These are phyloP conservation scores for Corythoichthys haematopterus DNA, from an alignment of 2,113 vertebrate genomes.

Conservation along the genomic window DNA sequence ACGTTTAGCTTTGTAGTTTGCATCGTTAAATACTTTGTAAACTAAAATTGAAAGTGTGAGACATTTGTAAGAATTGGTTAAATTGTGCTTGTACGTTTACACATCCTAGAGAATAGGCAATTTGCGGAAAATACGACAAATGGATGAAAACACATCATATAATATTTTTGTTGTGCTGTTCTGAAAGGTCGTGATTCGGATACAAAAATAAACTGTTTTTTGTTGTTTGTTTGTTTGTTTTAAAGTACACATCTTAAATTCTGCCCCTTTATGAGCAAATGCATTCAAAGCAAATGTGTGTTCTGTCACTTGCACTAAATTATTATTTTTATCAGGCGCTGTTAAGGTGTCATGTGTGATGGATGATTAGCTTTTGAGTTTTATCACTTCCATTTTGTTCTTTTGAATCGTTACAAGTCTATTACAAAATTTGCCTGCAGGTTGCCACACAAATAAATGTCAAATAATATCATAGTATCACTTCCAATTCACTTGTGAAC, in stretches of 20 bases:
- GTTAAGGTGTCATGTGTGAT: not conserved
- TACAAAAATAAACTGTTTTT: too few species aligned
- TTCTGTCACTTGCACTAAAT: not conserved
- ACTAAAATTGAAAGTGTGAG: too few species aligned
- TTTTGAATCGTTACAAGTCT: not conserved
- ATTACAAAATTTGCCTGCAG: not conserved
- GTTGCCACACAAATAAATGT: not conserved
- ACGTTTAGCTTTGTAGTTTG: too few species aligned
- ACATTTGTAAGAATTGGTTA: too few species aligned
- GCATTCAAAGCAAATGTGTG: not conserved
- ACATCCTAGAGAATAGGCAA: too few species aligned
- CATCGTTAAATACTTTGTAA: too few species aligned
- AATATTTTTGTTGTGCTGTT: too few species aligned
- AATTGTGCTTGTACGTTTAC: too few species aligned
- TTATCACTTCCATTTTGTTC: not conserved
- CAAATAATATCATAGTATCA: not conserved
- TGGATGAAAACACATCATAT: too few species aligned
- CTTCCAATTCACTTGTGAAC: not conserved
- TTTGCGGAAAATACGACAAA: too few species aligned
- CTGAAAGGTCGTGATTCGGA: too few species aligned
- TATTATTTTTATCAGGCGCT: not conserved
- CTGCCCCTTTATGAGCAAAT: not conserved
- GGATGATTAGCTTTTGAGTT: not conserved
- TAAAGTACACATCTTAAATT: not conserved
- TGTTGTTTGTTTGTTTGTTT: not conserved